Evolutionary conservation across 2,888 invertebrate species (phyloP).

Genomic region (Pollenia angustigena): DNA sequence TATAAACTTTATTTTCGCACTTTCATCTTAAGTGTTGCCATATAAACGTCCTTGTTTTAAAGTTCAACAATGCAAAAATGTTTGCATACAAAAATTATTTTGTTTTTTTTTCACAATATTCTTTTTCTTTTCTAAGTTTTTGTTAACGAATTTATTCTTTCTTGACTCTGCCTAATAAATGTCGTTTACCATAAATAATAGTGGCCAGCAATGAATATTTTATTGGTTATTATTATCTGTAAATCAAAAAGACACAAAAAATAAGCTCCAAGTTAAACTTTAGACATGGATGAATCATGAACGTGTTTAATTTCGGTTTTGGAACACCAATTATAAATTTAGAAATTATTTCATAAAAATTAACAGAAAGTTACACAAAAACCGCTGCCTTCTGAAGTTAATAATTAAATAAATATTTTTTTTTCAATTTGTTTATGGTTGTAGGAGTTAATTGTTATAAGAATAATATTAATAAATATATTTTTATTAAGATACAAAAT

Average conservation of each 20-base stretch:
- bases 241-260: background rate
- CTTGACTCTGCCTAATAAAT: background rate
- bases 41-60: too few relatives aligned
- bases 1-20: too few relatives aligned
- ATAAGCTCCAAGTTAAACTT: background rate
- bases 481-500: background rate
- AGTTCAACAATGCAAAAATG: too few relatives aligned
- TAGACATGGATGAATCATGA: conserved; percentile 34
- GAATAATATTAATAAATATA: background rate
- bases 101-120: too few relatives aligned
- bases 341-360: conserved; percentile 47
- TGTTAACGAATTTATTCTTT: background rate
- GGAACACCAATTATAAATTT: conserved; percentile 40
- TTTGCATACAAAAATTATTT: too few relatives aligned
- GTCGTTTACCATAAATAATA: background rate
- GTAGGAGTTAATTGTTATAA: conserved; percentile 17
- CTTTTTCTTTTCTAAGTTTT: background rate
- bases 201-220: conserved; percentile 33
- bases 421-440: background rate
- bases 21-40: too few relatives aligned
- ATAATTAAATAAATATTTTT: conserved; percentile 1
- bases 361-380: background rate
- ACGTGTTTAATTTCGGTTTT: conserved; percentile 24
- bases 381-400: background rate
- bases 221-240: background rate